Conservation (phyloP, 2,888 invertebrate genomes). For the Sepiola atlantica region DNA sequence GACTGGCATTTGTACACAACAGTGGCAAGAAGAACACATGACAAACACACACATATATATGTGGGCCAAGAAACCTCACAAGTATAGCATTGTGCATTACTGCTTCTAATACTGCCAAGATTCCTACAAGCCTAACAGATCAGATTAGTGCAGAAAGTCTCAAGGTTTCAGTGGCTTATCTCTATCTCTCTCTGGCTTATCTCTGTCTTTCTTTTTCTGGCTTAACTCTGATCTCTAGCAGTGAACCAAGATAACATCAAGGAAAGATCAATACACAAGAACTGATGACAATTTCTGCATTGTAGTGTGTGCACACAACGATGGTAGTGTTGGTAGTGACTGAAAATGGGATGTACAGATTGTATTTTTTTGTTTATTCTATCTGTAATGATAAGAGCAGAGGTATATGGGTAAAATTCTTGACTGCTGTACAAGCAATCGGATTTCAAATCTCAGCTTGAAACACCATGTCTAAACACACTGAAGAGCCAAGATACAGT, state of each 20-base stretch:
- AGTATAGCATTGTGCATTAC: not conserved
- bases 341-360: too few species aligned
- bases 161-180: constrained; percentile 32
- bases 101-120: not conserved
- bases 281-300: constrained; percentile 2
- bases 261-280: not conserved
- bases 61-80: constrained; percentile 18
- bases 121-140: not conserved
- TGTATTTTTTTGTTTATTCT: too few species aligned
- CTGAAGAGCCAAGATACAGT: too few species aligned
- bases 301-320: not conserved
- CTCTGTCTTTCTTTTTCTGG: not conserved
- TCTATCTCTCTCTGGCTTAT: not conserved
- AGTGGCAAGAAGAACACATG: not conserved
- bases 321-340: too few species aligned
- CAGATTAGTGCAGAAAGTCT: not conserved
- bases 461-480: too few species aligned
- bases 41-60: not conserved
- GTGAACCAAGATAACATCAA: constrained; percentile 12
- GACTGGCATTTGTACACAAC: not conserved
- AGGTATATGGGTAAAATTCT: too few species aligned
- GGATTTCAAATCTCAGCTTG: too few species aligned
- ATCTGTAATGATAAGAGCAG: too few species aligned
- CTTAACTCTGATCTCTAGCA: not conserved
- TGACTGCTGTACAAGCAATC: too few species aligned